Base-by-base conservation (phyloP, 2,888 invertebrate genomes). In the Drosophila multiciliata region DNA sequence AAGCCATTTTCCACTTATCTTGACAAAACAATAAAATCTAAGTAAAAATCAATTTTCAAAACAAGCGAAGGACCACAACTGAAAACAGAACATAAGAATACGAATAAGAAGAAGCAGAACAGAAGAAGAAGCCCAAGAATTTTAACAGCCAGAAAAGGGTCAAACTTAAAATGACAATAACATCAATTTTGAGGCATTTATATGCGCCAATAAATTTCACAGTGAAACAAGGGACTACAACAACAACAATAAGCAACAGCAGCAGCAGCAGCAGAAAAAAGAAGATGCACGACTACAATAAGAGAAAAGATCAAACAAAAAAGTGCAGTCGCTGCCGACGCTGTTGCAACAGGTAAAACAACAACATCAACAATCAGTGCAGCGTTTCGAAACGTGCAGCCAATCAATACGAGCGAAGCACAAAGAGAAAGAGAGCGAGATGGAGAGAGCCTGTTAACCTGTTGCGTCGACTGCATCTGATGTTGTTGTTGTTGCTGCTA, bases 271-370 rank as follows among this genome's bases (percentile, higher is more conserved):
- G 53, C 64, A 71, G 60, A 78, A 60, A 61, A 77, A 83, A 73
- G 20, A 90, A 89, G 84, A 89, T 88, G 78, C 90, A 89, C 84
- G 89, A 88, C 90, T 86, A 86, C 84, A 89, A 89, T 90, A 89
- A 90, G 87, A 84, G 87, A 87, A 82, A 87, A 89, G 90, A 87
- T 90, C 90, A 87, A 87, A 87, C 90, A 90, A 85, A 89, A 90
- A 85, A 74, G 40, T 65, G 80, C 80, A 86, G 90, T 74, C 75
- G 75, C 90, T 84, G 87, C 86, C 80, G 70, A 69, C 66, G 73
- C 45, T 66, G 79, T 63, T 65, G 73, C 83, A 82, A 74, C 90
- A 90, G 89, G 89, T 90, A 88, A 82, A 85, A 80, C 72, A 78
- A 76, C 78, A 78, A 73, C 69, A 79, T 72, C 72, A 80, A 75